phyloP scores from a whole-genome alignment of 1,140 invertebrate species.

The Galleria mellonella region DNA sequence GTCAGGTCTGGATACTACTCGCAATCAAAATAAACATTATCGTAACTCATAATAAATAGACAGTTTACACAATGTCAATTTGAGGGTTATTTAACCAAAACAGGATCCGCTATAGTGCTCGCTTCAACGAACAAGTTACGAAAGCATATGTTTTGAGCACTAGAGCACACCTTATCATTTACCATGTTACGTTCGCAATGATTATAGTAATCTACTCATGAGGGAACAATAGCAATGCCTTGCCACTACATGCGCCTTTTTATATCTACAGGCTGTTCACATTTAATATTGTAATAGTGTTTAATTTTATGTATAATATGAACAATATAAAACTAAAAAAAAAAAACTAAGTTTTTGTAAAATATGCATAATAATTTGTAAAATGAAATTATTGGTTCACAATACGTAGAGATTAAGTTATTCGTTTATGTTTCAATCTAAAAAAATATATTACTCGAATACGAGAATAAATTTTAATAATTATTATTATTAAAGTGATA shows the following conservation, averaged over 20 bases:
- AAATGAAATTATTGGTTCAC: too few species aligned
- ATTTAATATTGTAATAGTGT: background rate
- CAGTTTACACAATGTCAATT: conserved; percentile 12
- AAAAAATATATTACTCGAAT: too few species aligned
- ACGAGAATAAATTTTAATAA: too few species aligned
- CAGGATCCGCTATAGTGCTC: conserved; percentile 11
- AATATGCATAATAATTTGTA: too few species aligned
- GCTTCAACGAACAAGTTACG: conserved; percentile 60
- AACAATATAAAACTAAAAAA: background rate
- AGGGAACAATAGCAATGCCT: conserved; percentile 60
- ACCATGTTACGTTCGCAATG: conserved; percentile 65
- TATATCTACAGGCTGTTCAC: conserved; percentile 34
- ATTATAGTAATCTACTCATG: conserved; percentile 71
- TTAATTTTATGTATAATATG: background rate
- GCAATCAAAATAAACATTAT: too few species aligned
- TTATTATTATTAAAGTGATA: too few species aligned
- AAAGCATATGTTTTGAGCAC: conserved; percentile 69
- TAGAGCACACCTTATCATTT: conserved; percentile 68
- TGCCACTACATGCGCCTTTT: conserved; percentile 41
- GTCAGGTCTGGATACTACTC: too few species aligned
- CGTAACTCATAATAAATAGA: too few species aligned
- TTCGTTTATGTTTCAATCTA: too few species aligned
- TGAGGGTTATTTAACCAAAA: conserved; percentile 44
- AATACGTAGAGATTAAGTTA: too few species aligned
- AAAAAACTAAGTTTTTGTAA: too few species aligned